Conservation (phyloP, 2,888 invertebrate species). For the Cerastis rubricosa region DNA sequence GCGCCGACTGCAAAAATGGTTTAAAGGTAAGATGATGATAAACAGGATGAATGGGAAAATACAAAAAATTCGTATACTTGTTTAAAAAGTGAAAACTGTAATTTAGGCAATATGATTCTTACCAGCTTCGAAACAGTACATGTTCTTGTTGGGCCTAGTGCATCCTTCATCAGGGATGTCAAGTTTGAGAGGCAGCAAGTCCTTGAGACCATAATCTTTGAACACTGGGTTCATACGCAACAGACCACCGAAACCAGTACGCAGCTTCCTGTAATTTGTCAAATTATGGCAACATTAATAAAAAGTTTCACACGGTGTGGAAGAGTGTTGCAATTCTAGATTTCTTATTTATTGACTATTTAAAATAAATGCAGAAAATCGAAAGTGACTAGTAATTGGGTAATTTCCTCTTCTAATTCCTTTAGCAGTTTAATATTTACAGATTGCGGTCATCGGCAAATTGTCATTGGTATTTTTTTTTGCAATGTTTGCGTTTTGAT, state of each 20-base stretch:
- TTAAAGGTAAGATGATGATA: background rate
- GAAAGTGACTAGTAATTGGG: conserved; percentile 14
- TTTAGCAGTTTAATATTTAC: conserved; percentile 16
- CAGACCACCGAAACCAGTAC: conserved; percentile 95
- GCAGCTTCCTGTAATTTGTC: conserved; percentile 92
- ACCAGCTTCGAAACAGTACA: conserved; percentile 98
- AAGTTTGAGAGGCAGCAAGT: conserved; percentile 96
- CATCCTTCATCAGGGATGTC: conserved; percentile 98
- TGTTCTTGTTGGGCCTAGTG: conserved; percentile 96
- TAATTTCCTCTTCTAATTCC: conserved; percentile 24
- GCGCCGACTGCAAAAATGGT: background rate
- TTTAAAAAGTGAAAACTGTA: background rate
- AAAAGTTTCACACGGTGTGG: conserved; percentile 11
- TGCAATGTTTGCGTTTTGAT: background rate
- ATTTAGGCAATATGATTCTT: conserved; percentile 66
- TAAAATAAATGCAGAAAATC: conserved; percentile 10
- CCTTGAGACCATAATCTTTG: conserved; percentile 96
- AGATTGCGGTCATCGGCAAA: conserved; percentile 3
- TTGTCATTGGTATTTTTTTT: background rate
- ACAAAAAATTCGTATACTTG: background rate
- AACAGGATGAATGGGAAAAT: no score
- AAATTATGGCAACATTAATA: conserved; percentile 25
- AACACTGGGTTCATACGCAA: conserved; percentile 97
- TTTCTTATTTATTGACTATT: conserved; percentile 7
- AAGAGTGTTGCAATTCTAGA: conserved; percentile 8